Base-by-base conservation (phyloP, 2,888 invertebrate genomes). In the Yponomeuta malinellus region DNA sequence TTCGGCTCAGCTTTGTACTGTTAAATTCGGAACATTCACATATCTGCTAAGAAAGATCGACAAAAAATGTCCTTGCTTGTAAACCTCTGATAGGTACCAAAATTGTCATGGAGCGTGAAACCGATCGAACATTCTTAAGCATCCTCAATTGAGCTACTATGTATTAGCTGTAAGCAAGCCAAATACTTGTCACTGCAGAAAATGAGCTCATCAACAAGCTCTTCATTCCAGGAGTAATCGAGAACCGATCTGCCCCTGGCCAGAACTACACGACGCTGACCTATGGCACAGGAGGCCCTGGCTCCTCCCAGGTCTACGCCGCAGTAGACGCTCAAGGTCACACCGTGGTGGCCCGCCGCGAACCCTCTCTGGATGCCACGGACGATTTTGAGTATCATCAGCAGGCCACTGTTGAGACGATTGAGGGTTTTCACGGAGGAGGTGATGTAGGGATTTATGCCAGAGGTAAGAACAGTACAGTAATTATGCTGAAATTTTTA, bases 381-480 rank as follows among this genome's bases (percentile, higher is more conserved):
- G 92, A 90, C 23, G 93, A 93, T 73, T 95, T 94, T 79, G 91
- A 93, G 63, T 97, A 96, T 78, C 93, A 94, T 48, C 96, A 96
- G 80, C 95, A 96, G 75, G 95, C 96, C 0, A 94, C 93, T 0
- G 94, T 96, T 59, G 92, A 94, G 74, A 93, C 95, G 4, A 94
- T 95, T 75, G 96, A 97, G 82, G 96, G 96, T 78, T 93, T 94
- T 59, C 97, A 97, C 76, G 96, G 96, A 0, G 97, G 97, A 0
- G 96, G 96, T 29, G 98, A 98, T 84, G 98, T 98, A 0, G 92
- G 95, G 1, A 93, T 98, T 71, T 97, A 97, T 86, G 97, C 98
- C 48, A 93, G 90, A 85, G 97, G 96, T 90, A 71, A 75, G 72
- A 59, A 43, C 6, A 0, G 9, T 5, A 23, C 23, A 23, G 23